These are phyloP conservation scores for Tinamus guttatus DNA, from an alignment of 2,113 vertebrate genomes.

Conservation along the genomic window DNA sequence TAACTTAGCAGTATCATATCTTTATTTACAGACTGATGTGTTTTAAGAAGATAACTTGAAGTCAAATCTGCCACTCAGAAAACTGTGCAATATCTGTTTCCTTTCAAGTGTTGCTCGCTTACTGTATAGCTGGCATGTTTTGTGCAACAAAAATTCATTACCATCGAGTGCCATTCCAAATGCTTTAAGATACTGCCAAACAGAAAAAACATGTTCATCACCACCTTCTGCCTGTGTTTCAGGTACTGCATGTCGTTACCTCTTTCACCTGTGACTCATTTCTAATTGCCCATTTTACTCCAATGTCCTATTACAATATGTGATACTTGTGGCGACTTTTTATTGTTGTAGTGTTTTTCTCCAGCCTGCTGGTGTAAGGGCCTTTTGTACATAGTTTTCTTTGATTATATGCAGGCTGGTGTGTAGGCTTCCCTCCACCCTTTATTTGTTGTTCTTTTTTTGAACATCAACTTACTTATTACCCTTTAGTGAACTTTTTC, in stretches of 20 bases:
- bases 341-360: background rate
- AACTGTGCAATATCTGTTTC: background rate
- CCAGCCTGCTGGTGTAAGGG: background rate
- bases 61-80: background rate
- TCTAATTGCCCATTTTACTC: background rate
- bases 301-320: background rate
- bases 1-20: background rate
- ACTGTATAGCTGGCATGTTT: background rate
- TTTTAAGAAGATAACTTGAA: background rate
- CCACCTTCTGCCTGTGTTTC: background rate
- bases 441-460: background rate
- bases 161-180: background rate
- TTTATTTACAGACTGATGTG: background rate
- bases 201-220: background rate
- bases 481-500: background rate
- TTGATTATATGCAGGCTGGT: background rate
- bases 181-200: background rate
- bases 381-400: background rate
- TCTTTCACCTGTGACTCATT: background rate
- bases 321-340: background rate
- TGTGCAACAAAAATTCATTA: background rate
- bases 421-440: too few species aligned
- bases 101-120: slow-evolving; percentile 12
- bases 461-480: background rate
- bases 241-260: background rate